Evolutionary conservation across 1,140 invertebrate genomes (phyloP).

Genomic region (Acromyrmex echinatior): DNA sequence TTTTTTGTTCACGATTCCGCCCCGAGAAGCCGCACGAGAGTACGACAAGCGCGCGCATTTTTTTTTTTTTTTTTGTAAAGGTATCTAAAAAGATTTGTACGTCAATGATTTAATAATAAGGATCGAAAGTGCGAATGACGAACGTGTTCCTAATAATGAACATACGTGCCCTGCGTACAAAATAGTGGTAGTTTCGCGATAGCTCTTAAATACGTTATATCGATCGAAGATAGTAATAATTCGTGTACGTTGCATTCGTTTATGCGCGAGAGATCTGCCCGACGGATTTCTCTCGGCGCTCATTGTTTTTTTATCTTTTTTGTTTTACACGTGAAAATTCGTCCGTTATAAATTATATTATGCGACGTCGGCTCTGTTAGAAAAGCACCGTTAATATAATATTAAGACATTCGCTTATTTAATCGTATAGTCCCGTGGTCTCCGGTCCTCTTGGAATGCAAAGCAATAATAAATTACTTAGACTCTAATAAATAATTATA

Average conservation of each 20-base stretch:
- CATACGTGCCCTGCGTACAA: slow-evolving; percentile 46
- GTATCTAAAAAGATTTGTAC: slow-evolving; percentile 79
- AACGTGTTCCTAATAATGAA: slow-evolving; percentile 61
- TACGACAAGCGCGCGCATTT: slow-evolving; percentile 32
- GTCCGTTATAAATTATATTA: slow-evolving; percentile 14
- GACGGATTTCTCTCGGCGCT: background rate
- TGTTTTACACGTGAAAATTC: slow-evolving; percentile 27
- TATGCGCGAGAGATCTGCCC: background rate
- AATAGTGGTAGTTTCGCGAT: slow-evolving; percentile 51
- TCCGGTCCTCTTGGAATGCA: slow-evolving; percentile 80
- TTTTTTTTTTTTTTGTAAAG: slow-evolving; percentile 72
- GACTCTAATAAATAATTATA: slow-evolving; percentile 80
- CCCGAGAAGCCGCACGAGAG: slow-evolving; percentile 58
- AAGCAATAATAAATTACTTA: slow-evolving; percentile 85
- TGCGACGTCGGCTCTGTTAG: slow-evolving; percentile 31
- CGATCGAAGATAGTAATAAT: slow-evolving; percentile 46
- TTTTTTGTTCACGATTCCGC: slow-evolving; percentile 59
- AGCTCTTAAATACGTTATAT: slow-evolving; percentile 58
- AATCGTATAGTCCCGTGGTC: slow-evolving; percentile 45
- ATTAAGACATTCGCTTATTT: slow-evolving; percentile 48
- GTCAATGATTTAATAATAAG: slow-evolving; percentile 72
- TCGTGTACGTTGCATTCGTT: slow-evolving; percentile 50
- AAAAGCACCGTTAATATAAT: slow-evolving; percentile 68
- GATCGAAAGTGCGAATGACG: slow-evolving; percentile 62
- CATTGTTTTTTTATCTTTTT: background rate